Percentiles rank a stretch among this genome's conserved stretches.
These are phyloP conservation scores for Dryobota labecula DNA, from an alignment of 2,888 invertebrate genomes.

Conservation along the genomic window DNA sequence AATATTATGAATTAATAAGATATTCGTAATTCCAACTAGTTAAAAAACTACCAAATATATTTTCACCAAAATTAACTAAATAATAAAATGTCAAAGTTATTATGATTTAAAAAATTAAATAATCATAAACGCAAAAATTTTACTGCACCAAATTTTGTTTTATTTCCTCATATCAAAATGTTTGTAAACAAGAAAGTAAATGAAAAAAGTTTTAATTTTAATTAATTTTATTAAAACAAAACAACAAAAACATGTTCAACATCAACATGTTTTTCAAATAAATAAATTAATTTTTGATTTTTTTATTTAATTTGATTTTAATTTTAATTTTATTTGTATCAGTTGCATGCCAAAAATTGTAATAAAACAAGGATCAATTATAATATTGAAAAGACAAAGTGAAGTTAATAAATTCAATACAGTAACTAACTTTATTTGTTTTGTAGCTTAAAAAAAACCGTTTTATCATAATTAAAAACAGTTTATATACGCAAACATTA, in stretches of 20 bases:
- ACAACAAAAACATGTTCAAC: too few relatives aligned
- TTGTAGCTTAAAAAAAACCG: neutral
- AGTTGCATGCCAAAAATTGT: slow-evolving; percentile 6
- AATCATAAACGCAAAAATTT: neutral
- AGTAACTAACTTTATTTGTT: neutral
- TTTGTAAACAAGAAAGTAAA: neutral
- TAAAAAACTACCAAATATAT: neutral
- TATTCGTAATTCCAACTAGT: neutral
- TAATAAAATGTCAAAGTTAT: neutral
- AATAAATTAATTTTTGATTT: too few relatives aligned
- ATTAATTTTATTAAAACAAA: too few relatives aligned
- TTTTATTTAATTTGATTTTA: too few relatives aligned
- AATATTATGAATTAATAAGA: neutral
- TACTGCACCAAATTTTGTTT: neutral
- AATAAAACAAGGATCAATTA: neutral
- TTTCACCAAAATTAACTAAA: neutral
- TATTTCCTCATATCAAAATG: neutral
- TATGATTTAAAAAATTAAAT: neutral
- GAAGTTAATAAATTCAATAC: neutral
- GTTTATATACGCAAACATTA: slow-evolving; percentile 21
- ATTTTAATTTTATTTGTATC: too few relatives aligned
- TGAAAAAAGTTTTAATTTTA: too few relatives aligned
- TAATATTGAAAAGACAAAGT: neutral
- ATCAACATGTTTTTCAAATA: too few relatives aligned
- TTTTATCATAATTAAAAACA: slow-evolving; percentile 7